Evolutionary conservation across 2,888 invertebrate genomes (phyloP).

Genomic region (Hypomecis punctinalis): DNA sequence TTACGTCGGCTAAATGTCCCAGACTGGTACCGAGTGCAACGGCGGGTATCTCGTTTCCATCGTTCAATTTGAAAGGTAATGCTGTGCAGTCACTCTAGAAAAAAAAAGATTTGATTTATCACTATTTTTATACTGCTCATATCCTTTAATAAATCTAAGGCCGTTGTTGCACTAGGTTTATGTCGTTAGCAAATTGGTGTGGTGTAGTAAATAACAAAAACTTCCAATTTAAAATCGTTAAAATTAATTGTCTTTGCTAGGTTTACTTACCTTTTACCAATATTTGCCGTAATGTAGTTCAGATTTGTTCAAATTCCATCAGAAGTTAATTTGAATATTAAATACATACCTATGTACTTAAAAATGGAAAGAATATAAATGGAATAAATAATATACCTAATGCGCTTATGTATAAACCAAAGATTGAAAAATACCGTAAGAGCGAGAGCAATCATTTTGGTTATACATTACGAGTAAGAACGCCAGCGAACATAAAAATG

Average conservation of each 20-base stretch:
- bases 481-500: constrained; percentile 38
- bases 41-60: constrained; percentile 70
- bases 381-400: constrained; percentile 30
- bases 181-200: constrained; percentile 12
- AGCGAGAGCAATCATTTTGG: constrained; percentile 32
- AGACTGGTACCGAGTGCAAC: constrained; percentile 74
- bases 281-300: background rate
- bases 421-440: constrained; percentile 29
- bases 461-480: constrained; percentile 16
- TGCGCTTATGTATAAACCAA: background rate
- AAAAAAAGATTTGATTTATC: constrained; percentile 23
- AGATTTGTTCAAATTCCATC: background rate
- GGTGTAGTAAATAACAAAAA: background rate
- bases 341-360: too few species aligned
- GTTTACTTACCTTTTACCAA: too few species aligned
- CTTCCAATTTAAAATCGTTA: too few species aligned
- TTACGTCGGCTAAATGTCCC: constrained; percentile 72
- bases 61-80: constrained; percentile 60
- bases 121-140: too few species aligned
- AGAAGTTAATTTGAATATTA: constrained; percentile 12
- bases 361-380: constrained; percentile 33
- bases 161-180: background rate
- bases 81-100: constrained; percentile 45
- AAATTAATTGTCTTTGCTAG: too few species aligned
- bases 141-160: background rate